Conservation (phyloP, 2,888 invertebrate species). For the Melikaiella ostensackeni region DNA sequence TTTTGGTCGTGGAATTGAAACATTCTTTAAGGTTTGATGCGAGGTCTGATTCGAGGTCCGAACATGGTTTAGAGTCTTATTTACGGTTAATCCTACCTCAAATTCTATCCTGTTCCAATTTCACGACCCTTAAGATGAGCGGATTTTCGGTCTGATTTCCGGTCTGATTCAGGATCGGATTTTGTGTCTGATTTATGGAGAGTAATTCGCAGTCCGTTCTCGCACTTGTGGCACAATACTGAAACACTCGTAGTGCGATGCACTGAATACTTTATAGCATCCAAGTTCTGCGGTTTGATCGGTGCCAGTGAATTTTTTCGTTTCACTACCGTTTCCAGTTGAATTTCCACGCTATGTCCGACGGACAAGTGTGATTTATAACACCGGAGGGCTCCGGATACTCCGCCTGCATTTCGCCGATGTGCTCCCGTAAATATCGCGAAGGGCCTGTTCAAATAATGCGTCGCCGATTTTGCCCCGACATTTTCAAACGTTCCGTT, state of each 20-base stretch:
- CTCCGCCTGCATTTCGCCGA: slow-evolving; percentile 12
- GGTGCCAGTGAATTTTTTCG: slow-evolving; percentile 56
- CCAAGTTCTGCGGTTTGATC: slow-evolving; percentile 57
- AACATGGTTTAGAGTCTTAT: too few relatives aligned
- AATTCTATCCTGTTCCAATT: too few relatives aligned
- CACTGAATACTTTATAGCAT: slow-evolving; percentile 62
- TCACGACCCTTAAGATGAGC: too few relatives aligned
- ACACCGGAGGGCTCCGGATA: background rate
- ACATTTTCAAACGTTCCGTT: slow-evolving; percentile 21
- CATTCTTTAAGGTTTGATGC: too few relatives aligned
- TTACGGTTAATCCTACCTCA: too few relatives aligned
- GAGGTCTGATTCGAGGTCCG: too few relatives aligned
- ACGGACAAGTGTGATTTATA: slow-evolving; percentile 34
- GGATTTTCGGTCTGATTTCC: too few relatives aligned
- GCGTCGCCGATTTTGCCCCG: slow-evolving; percentile 20
- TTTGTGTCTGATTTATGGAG: too few relatives aligned
- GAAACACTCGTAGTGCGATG: background rate
- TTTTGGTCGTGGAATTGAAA: too few relatives aligned
- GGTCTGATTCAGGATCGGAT: too few relatives aligned
- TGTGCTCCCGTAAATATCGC: slow-evolving; percentile 32
- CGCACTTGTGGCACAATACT: background rate
- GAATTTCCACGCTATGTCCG: slow-evolving; percentile 5
- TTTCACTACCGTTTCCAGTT: slow-evolving; percentile 38
- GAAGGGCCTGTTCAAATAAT: slow-evolving; percentile 33
- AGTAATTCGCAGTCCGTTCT: background rate